Evolutionary conservation across 2,888 invertebrate genomes (phyloP).

Genomic region (Agonopterix arenella): DNA sequence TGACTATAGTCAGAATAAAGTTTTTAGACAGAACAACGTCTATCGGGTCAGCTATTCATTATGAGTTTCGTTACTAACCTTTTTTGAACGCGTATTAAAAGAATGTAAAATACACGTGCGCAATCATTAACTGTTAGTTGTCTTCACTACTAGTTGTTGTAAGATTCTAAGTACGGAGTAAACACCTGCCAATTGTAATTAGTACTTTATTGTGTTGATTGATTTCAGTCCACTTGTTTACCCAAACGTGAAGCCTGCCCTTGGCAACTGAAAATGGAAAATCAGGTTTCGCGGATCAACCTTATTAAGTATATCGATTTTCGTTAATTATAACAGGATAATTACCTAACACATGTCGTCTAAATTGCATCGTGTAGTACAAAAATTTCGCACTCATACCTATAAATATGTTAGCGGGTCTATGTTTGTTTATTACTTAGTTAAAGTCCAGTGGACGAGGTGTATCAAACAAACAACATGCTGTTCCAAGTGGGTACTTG

Average conservation of each 20-base stretch:
- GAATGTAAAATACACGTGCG: no score
- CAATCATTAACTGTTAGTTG: no score
- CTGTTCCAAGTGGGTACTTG: constrained; percentile 41
- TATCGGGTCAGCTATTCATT: no score
- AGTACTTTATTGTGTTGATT: not conserved
- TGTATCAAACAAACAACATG: constrained; percentile 31
- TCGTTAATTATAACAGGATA: constrained; percentile 13
- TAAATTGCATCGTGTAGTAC: constrained; percentile 22
- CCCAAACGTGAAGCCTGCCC: constrained; percentile 29
- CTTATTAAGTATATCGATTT: constrained; percentile 18
- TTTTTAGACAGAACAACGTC: no score
- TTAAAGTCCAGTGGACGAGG: constrained; percentile 40
- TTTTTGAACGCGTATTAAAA: no score
- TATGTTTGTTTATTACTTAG: constrained; percentile 20
- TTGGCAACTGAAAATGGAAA: constrained; percentile 32
- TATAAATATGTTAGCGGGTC: constrained; percentile 30
- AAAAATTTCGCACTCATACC: constrained; percentile 21
- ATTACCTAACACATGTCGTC: constrained; percentile 24
- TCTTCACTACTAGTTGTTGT: no score
- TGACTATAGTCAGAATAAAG: no score
- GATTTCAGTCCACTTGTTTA: constrained; percentile 20
- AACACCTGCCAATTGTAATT: no score
- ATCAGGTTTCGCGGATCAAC: constrained; percentile 34
- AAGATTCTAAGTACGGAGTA: no score
- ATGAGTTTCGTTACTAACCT: no score